Conservation (phyloP, 2,797 vertebrate genomes). For the Ispidina lecontei region DNA sequence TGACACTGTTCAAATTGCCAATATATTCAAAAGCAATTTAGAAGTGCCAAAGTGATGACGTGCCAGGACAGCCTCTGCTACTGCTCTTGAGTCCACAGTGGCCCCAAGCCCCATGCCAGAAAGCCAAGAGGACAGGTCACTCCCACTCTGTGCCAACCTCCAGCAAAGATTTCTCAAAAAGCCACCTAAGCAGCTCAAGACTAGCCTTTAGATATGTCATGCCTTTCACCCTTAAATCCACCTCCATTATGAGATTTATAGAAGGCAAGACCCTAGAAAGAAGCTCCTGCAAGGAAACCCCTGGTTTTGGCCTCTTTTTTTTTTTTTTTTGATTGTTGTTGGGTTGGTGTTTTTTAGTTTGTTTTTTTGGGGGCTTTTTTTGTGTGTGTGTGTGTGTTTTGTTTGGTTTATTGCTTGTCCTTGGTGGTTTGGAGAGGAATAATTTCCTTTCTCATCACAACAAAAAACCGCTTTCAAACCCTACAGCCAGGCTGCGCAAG, state of each 20-base stretch:
- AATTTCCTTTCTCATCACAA: neutral
- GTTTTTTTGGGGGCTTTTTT: no score
- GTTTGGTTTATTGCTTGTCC: no score
- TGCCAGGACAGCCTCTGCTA: neutral
- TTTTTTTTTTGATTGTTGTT: no score
- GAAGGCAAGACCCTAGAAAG: neutral
- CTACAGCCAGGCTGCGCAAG: neutral
- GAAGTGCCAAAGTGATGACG: neutral
- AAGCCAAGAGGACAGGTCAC: neutral
- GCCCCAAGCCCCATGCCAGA: neutral
- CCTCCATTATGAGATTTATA: neutral
- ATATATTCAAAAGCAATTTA: constrained; percentile 13
- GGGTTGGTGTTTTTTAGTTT: no score
- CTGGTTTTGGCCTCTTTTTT: no score
- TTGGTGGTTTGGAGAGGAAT: neutral
- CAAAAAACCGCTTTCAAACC: neutral
- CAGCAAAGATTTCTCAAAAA: neutral
- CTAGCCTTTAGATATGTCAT: neutral
- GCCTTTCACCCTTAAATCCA: neutral
- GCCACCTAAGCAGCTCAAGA: neutral
- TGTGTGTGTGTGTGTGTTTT: no score
- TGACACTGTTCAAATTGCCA: neutral
- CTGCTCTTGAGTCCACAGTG: neutral
- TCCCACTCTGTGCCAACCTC: neutral
- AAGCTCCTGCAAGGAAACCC: neutral